Evolutionary conservation across 1,140 invertebrate species (phyloP).

Genomic region (Panagrolaimus sp.): DNA sequence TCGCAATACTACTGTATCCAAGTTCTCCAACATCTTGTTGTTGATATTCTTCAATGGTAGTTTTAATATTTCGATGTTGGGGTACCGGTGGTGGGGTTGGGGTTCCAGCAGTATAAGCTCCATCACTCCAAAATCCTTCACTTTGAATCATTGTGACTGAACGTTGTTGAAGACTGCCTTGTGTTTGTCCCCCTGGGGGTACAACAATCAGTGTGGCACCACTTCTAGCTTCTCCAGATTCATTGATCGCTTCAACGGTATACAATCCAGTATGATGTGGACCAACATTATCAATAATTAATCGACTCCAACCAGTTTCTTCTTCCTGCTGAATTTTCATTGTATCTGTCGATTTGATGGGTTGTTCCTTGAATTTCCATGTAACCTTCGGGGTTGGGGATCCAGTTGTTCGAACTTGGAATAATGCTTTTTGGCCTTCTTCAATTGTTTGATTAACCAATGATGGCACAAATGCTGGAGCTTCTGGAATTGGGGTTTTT

Average conservation of each 20-base stretch:
- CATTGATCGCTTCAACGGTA: constrained; percentile 71
- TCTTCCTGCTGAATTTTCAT: constrained; percentile 50
- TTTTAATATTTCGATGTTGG: constrained; percentile 16
- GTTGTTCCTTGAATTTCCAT: constrained; percentile 62
- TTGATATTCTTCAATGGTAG: constrained; percentile 18
- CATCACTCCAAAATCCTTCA: constrained; percentile 42
- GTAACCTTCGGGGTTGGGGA: constrained; percentile 62
- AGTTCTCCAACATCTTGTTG: constrained; percentile 26
- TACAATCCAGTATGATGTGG: constrained; percentile 71
- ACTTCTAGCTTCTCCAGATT: constrained; percentile 72
- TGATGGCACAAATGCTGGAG: constrained; percentile 33
- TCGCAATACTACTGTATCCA: constrained; percentile 46
- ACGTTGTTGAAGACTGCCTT: neutral
- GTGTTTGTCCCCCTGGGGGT: constrained; percentile 4
- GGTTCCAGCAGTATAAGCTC: constrained; percentile 29
- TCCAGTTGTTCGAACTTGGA: constrained; percentile 61
- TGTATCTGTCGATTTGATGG: constrained; percentile 56
- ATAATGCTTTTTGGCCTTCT: constrained; percentile 51
- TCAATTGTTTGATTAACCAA: constrained; percentile 55
- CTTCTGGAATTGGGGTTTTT: constrained; percentile 29
- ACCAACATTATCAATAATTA: constrained; percentile 36
- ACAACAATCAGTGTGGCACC: constrained; percentile 72
- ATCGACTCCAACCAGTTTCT: constrained; percentile 44
- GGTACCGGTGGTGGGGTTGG: constrained; percentile 37
- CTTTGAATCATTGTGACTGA: constrained; percentile 12